Evolutionary conservation across 2,113 vertebrate species (phyloP), one percentile per base, ranked within the genome.

Genomic region (Plectropomus leopardus): DNA sequence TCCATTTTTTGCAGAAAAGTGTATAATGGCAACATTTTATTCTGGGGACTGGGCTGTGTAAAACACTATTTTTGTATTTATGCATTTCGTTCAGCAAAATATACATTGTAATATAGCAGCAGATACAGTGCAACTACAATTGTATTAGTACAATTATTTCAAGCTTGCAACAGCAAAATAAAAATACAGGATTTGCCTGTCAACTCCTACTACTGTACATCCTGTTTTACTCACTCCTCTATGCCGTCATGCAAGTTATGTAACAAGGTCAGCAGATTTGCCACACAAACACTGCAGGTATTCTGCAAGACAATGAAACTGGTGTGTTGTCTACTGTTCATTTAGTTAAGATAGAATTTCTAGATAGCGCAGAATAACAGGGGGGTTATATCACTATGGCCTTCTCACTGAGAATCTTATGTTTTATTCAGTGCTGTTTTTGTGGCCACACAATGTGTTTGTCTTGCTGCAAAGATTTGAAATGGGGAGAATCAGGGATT

Each of bases 371-470:
- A 14, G 21, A 48, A 58, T 73, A 80, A 79, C 53, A 32, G 8
- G 28, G 51, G 26, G 82, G 68, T 88, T 85, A 80, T 65, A 80
- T 83, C 78, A 69, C 59, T 36, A 15, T 48, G 59, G 47, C 53
- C 34, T 61, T 45, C 64, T 76, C 47, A 50, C 78, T 63, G 68
- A 67, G 48, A 83, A 67, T 32, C 71, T 66, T 48, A 61, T 82
- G 79, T 87, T 90, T 88, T 82, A 86, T 72, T 88, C 84, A 87
- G 61, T 78, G 76, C 51, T 81, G 44, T 72, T 85, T 89, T 53
- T 71, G 45, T 64, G 5, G 23, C n/a, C n/a, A n/a, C 44, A 48
- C 48, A 81, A 61, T 70, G 67, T 55, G 30, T 63, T 72, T 78
- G 54, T 68, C 26, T 67, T 64, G 30, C 36, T 71, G 30, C n/a